Conservation (phyloP, 1,140 invertebrate genomes). For the Anastatus disparis region DNA sequence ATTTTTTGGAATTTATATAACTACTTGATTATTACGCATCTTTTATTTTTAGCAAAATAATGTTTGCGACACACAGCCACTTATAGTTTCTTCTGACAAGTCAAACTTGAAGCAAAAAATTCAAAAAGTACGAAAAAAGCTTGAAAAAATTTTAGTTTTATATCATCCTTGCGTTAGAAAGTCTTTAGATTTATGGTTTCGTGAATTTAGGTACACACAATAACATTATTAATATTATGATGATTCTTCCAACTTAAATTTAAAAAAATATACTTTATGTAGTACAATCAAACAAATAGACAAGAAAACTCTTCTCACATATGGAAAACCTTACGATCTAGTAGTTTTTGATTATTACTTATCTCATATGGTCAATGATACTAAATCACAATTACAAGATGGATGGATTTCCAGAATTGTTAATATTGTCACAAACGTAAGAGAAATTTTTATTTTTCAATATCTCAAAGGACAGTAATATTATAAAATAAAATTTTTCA, state of each 20-base stretch:
- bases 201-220: conserved; percentile 74
- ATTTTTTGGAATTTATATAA: no score
- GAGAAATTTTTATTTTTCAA: conserved; percentile 20
- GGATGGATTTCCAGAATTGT: conserved; percentile 73
- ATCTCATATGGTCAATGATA: conserved; percentile 66
- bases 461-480: background rate
- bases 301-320: conserved; percentile 62
- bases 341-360: conserved; percentile 67
- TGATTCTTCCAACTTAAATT: background rate
- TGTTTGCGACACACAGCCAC: no score
- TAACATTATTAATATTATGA: background rate
- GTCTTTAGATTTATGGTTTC: conserved; percentile 85
- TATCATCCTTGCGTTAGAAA: conserved; percentile 86
- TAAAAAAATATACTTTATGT: background rate
- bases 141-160: conserved; percentile 76
- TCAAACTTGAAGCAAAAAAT: no score
- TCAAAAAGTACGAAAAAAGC: conserved; percentile 45
- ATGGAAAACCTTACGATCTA: conserved; percentile 68
- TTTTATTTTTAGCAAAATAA: no score
- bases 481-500: conserved; percentile 48
- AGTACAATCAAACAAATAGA: conserved; percentile 70
- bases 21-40: no score
- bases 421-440: conserved; percentile 47
- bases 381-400: conserved; percentile 66
- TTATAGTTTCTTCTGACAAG: no score